Evolutionary conservation across 2,797 vertebrate genomes (phyloP).

Genomic region (Phalloptychus januarius): DNA sequence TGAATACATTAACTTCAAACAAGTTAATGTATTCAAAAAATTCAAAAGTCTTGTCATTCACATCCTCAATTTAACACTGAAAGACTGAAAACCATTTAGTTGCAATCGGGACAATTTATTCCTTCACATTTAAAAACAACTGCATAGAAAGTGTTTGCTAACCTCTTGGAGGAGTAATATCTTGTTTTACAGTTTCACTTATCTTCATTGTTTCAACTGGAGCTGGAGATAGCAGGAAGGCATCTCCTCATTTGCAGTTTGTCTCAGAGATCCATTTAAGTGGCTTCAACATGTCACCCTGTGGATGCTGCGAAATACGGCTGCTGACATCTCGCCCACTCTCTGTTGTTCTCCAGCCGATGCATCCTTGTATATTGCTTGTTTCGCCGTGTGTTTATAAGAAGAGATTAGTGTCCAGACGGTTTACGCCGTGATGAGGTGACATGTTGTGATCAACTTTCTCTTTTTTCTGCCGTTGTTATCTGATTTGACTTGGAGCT

Average conservation of each 20-base stretch:
- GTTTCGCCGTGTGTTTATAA: slow-evolving; percentile 47
- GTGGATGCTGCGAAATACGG: slow-evolving; percentile 27
- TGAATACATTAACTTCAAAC: neutral
- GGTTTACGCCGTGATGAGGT: slow-evolving; percentile 20
- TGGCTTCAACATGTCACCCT: slow-evolving; percentile 40
- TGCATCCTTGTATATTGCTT: slow-evolving; percentile 47
- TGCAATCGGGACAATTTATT: neutral
- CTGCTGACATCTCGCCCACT: slow-evolving; percentile 40
- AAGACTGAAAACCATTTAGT: neutral
- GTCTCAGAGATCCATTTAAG: slow-evolving; percentile 35
- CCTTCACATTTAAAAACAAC: neutral
- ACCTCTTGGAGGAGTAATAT: slow-evolving; percentile 3
- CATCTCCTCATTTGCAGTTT: slow-evolving; percentile 40
- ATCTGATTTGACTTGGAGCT: slow-evolving; percentile 31
- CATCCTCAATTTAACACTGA: neutral
- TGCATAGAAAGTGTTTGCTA: neutral
- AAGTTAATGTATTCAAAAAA: too few relatives aligned
- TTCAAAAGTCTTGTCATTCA: neutral
- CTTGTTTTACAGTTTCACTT: slow-evolving; percentile 22
- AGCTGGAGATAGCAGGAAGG: slow-evolving; percentile 20
- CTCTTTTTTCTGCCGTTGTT: slow-evolving; percentile 18
- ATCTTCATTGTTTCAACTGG: slow-evolving; percentile 32
- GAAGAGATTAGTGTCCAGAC: slow-evolving; percentile 54
- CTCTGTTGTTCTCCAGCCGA: slow-evolving; percentile 41
- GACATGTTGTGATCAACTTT: slow-evolving; percentile 42